Evolutionary conservation across 2,113 vertebrate genomes (phyloP).

Genomic region (Riparia riparia): DNA sequence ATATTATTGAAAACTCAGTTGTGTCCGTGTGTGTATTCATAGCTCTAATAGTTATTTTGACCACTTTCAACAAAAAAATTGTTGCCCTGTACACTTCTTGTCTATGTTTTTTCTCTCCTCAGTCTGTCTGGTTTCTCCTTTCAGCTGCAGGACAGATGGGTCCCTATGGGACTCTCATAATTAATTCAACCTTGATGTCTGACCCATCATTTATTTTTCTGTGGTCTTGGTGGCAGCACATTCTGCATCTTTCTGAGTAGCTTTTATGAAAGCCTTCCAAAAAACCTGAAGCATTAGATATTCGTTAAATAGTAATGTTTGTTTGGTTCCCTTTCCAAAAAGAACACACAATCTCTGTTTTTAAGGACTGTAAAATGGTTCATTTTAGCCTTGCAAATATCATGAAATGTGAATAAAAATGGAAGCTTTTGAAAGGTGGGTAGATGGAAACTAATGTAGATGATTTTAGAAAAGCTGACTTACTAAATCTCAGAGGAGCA

Average conservation of each 20-base stretch:
- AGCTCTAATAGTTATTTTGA: neutral
- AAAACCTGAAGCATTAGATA: neutral
- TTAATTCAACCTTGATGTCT: constrained; percentile 2
- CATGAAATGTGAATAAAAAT: constrained; percentile 22
- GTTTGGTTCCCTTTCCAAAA: neutral
- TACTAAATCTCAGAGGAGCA: constrained; percentile 37
- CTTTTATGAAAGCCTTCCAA: neutral
- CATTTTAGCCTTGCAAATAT: neutral
- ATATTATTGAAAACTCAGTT: neutral
- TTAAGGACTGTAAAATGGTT: neutral
- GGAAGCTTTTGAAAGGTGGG: neutral
- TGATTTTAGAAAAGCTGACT: constrained; percentile 46
- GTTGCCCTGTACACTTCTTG: neutral
- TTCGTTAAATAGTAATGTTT: neutral
- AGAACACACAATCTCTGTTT: neutral
- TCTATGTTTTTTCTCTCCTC: neutral
- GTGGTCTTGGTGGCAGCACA: neutral
- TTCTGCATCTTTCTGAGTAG: neutral
- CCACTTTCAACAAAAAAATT: neutral
- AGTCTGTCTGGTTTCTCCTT: neutral
- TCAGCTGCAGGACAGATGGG: constrained; percentile 14
- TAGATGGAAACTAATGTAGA: neutral
- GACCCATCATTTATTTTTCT: neutral
- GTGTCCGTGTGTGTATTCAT: rapidly evolving
- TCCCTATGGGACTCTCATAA: neutral